A percentile compares a stretch with the other conserved stretches of the same genome.
These are phyloP conservation scores for Staurois parvus DNA, from an alignment of 2,797 vertebrate species.

Conservation along the genomic window DNA sequence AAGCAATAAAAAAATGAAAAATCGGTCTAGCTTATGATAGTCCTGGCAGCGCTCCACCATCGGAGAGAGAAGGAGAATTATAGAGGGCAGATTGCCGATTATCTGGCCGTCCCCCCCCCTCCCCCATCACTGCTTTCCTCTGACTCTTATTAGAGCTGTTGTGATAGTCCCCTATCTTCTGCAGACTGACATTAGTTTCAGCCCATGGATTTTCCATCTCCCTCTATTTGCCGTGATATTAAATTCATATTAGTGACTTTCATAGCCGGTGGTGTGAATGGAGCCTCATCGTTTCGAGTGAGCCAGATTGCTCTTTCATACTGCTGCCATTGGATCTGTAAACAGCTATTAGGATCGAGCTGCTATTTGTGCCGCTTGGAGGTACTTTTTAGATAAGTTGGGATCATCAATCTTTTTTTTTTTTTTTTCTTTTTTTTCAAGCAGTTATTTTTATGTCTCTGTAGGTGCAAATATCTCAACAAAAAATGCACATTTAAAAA, in stretches of 20 bases:
- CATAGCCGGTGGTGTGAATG: background rate
- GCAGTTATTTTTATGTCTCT: too few species aligned
- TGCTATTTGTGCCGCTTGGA: background rate
- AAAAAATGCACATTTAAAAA: background rate
- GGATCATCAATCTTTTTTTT: background rate
- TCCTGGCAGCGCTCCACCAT: background rate
- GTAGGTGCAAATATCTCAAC: too few species aligned
- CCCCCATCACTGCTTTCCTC: background rate
- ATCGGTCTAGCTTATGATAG: background rate
- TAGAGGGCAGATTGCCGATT: background rate
- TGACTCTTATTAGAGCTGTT: background rate
- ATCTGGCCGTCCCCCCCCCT: background rate
- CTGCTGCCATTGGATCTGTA: slow-evolving; percentile 29
- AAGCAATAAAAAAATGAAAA: background rate
- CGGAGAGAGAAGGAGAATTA: background rate
- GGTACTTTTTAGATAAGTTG: background rate
- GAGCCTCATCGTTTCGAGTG: background rate
- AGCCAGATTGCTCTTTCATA: slow-evolving; percentile 48
- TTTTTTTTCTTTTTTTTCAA: too few species aligned
- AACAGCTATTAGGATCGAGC: background rate
- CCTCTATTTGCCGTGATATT: slow-evolving; percentile 44
- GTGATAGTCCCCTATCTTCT: slow-evolving; percentile 24
- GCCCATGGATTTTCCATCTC: slow-evolving; percentile 56
- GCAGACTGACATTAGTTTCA: slow-evolving; percentile 35
- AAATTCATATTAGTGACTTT: slow-evolving; percentile 32